These are phyloP conservation scores for Acanthoscelides obtectus DNA, from an alignment of 2,888 invertebrate genomes.

Conservation along the genomic window DNA sequence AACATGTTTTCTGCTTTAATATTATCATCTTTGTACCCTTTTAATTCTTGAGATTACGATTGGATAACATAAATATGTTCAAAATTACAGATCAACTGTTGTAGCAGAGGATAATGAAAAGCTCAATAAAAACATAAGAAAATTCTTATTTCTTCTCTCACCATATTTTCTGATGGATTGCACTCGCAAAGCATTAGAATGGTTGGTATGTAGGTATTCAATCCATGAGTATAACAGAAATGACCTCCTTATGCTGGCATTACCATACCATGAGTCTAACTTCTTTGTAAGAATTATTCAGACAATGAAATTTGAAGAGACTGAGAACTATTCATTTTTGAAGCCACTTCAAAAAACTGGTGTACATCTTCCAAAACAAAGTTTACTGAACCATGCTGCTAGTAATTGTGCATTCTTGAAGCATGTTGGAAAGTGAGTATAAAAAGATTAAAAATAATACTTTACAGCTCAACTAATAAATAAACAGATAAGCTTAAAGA, in stretches of 20 bases:
- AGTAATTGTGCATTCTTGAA: conserved; percentile 59
- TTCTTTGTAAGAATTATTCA: conserved; percentile 81
- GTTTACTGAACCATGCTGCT: conserved; percentile 68
- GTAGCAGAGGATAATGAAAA: conserved; percentile 68
- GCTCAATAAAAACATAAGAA: conserved; percentile 69
- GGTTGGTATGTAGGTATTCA: conserved; percentile 86
- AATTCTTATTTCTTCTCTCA: conserved; percentile 75
- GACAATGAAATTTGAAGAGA: conserved; percentile 61
- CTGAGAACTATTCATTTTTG: conserved; percentile 75
- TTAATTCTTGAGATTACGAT: not conserved
- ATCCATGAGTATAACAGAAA: conserved; percentile 86
- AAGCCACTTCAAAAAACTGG: conserved; percentile 69
- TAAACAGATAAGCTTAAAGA: too few relatives aligned
- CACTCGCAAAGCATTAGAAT: conserved; percentile 89
- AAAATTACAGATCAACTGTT: conserved; percentile 60
- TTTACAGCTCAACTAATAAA: too few relatives aligned
- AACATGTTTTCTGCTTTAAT: too few relatives aligned
- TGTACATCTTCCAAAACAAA: conserved; percentile 65
- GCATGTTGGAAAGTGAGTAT: conserved; percentile 49
- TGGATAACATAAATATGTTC: not conserved
- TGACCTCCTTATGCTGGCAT: conserved; percentile 70
- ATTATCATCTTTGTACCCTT: not conserved
- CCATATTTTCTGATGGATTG: conserved; percentile 85
- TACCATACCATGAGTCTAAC: conserved; percentile 92
- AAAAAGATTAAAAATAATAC: not conserved